Percentiles rank a stretch among this genome's conserved stretches.
These are phyloP conservation scores for Drosophila obscura DNA, from an alignment of 1,140 invertebrate genomes.

Conservation along the genomic window DNA sequence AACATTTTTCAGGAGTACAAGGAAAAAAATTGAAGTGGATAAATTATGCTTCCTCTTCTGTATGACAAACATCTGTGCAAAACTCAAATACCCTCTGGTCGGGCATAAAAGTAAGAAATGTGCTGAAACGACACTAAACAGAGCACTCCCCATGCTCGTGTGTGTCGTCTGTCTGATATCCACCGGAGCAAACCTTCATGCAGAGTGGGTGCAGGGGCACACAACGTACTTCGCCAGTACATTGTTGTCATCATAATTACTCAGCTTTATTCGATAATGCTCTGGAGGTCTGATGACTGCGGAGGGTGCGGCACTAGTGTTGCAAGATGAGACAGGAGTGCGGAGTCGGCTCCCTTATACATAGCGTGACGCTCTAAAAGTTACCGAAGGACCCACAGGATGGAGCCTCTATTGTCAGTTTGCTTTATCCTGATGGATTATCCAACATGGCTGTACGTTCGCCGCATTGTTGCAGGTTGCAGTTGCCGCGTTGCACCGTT, in stretches of 20 bases:
- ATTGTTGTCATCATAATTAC: slow-evolving; percentile 46
- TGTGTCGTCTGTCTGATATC: no score
- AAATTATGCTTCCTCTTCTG: no score
- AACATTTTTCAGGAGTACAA: no score
- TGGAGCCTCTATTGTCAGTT: slow-evolving; percentile 1
- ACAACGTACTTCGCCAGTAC: background rate
- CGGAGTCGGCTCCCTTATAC: slow-evolving; percentile 10
- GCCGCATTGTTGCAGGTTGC: slow-evolving; percentile 21
- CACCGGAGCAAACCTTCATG: background rate
- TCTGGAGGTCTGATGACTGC: slow-evolving; percentile 1
- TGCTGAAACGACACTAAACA: no score
- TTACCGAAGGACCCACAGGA: no score
- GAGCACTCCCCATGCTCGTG: no score
- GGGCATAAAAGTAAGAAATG: no score
- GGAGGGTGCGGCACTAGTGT: slow-evolving; percentile 27
- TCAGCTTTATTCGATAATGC: slow-evolving; percentile 35
- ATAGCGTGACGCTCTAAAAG: slow-evolving; percentile 22
- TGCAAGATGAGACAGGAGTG: background rate
- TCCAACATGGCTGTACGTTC: slow-evolving; percentile 31
- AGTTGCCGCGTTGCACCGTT: slow-evolving; percentile 5
- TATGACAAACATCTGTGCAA: no score
- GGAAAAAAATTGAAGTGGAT: no score
- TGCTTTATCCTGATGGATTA: slow-evolving; percentile 26
- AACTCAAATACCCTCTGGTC: no score
- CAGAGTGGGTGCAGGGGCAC: background rate